A percentile compares a stretch with the other conserved stretches of the same genome.
Conservation (phyloP, 2,888 invertebrate genomes). For the Ichneumon xanthorius region DNA sequence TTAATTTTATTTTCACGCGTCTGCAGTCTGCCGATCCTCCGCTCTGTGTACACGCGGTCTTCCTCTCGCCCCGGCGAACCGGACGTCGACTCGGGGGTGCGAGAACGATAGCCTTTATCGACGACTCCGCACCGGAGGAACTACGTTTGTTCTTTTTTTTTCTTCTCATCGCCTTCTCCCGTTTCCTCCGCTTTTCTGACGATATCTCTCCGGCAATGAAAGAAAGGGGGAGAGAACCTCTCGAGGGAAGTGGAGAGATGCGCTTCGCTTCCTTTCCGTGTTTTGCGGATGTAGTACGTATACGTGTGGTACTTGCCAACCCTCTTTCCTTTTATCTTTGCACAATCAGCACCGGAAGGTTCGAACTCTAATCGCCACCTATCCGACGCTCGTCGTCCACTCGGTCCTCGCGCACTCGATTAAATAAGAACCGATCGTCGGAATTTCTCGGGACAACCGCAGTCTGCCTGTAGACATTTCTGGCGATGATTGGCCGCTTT, state of each 20-base stretch:
- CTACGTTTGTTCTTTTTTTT: slow-evolving; percentile 44
- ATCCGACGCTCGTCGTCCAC: slow-evolving; percentile 13
- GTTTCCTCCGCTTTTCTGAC: slow-evolving; percentile 26
- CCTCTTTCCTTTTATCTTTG: slow-evolving; percentile 78
- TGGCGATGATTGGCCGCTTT: neutral
- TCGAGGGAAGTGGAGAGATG: slow-evolving; percentile 70
- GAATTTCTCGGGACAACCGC: slow-evolving; percentile 37
- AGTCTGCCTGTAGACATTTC: slow-evolving; percentile 6
- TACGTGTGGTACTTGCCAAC: slow-evolving; percentile 6
- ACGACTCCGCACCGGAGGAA: slow-evolving; percentile 24
- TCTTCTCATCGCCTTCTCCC: slow-evolving; percentile 27
- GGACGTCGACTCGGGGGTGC: slow-evolving; percentile 21
- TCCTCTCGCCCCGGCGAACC: slow-evolving; percentile 44
- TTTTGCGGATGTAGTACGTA: slow-evolving; percentile 18
- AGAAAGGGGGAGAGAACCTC: slow-evolving; percentile 47
- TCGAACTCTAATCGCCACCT: slow-evolving; percentile 69
- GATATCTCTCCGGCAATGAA: slow-evolving; percentile 63
- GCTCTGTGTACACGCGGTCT: slow-evolving; percentile 58
- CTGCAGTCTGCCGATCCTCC: slow-evolving; percentile 74
- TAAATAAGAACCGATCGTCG: slow-evolving; percentile 21
- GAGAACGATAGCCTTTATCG: slow-evolving; percentile 45
- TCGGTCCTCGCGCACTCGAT: slow-evolving; percentile 2
- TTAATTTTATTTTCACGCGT: slow-evolving; percentile 87
- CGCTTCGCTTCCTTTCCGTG: slow-evolving; percentile 44
- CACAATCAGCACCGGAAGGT: slow-evolving; percentile 80